A percentile compares a stretch with the other conserved stretches of the same genome.
Conservation (phyloP, 2,888 invertebrate genomes). For the Stenurella melanura region DNA sequence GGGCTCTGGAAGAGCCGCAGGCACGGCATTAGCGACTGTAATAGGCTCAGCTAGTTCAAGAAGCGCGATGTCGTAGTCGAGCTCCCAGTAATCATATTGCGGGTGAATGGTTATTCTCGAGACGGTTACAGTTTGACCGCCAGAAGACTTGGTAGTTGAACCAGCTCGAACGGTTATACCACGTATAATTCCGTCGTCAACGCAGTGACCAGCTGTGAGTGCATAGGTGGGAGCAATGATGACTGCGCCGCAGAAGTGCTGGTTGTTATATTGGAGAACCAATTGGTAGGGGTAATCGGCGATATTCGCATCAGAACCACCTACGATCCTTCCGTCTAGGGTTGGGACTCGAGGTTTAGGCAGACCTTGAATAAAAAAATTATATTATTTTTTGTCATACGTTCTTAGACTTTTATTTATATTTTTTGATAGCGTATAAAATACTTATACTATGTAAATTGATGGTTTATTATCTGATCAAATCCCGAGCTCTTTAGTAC, state of each 20-base stretch:
- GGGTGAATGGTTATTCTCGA: slow-evolving; percentile 36
- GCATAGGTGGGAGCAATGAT: slow-evolving; percentile 6
- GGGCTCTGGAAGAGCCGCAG: neutral
- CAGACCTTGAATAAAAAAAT: neutral
- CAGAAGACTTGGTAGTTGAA: slow-evolving; percentile 31
- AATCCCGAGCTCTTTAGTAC: too few relatives aligned
- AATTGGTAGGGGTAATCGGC: slow-evolving; percentile 20
- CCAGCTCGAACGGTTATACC: slow-evolving; percentile 33
- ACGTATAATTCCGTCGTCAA: neutral
- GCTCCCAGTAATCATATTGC: slow-evolving; percentile 29
- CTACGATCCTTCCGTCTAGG: slow-evolving; percentile 14
- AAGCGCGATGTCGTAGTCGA: slow-evolving; percentile 46
- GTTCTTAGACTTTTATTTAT: too few relatives aligned
- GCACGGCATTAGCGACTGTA: neutral
- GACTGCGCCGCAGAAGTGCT: neutral
- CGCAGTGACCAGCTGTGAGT: slow-evolving; percentile 22
- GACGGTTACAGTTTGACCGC: slow-evolving; percentile 41
- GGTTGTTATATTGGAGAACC: neutral
- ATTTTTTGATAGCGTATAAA: too few relatives aligned
- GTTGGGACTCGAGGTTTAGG: neutral
- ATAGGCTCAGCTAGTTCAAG: slow-evolving; percentile 31
- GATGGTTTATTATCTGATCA: too few relatives aligned
- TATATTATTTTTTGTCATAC: too few relatives aligned
- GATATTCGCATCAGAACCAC: neutral
- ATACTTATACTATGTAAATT: too few relatives aligned